Base-by-base conservation (phyloP, 2,888 invertebrate species). In the Spodoptera littoralis region DNA sequence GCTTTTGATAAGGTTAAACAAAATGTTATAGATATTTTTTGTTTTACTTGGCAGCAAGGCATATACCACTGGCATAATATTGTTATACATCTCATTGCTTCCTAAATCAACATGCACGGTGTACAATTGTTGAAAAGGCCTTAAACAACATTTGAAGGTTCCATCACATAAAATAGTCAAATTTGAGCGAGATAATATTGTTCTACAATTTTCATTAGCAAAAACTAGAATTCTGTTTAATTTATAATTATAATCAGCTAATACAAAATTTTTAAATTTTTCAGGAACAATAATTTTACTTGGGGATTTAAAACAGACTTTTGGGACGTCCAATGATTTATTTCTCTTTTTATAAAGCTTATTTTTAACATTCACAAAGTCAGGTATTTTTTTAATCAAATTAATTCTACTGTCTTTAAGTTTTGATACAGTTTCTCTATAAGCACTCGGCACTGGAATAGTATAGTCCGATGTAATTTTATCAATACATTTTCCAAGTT, bases 101-200 rank as follows among this genome's bases (percentile, higher is more conserved):
- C n/a, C n/a, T n/a, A n/a, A n/a, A n/a, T n/a, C n/a, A n/a, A n/a
- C 4, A n/a, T 27, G 27, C 27, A n/a, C n/a, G n/a, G n/a, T 27
- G 51, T 61, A 61, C n/a, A 61, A 46, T 18, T 61, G 61, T 22
- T 56, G 27, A 18, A 64, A 64, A 12, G 58, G 64, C 45, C 50
- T 49, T 45, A 59, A 47, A 59, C 50, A 54, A 59, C 50, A 64
- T 64, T 64, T 18, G 18, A 18, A 18, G 18, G 18, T 18, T 18
- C 18, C 18, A 18, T 18, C 18, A 18, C 18, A 18, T 18, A 18
- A 18, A 18, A 18, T 51, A 11, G 42, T 51, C 22, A 51, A 12
- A 22, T 51, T 22, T 18, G 18, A 18, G 18, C 18, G 18, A 18
- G 18, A 18, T 18, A 18, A 18, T 18, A 18, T 18, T 18, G 18